phyloP scores from a whole-genome alignment of 1,140 invertebrate species.

The Doryteuthis pealeii region DNA sequence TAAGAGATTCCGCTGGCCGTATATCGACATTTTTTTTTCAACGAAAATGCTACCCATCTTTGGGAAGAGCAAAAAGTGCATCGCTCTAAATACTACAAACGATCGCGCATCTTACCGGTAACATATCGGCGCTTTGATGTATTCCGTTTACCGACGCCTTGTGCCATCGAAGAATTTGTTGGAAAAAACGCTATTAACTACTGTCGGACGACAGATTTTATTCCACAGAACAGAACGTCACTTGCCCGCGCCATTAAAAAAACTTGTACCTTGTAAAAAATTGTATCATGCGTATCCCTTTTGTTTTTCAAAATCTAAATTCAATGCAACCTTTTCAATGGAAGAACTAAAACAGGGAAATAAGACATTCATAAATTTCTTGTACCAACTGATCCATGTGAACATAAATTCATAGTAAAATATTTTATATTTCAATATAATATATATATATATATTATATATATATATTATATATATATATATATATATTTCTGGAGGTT shows the following conservation, averaged over 20 bases:
- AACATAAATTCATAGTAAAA: no score
- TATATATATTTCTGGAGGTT: no score
- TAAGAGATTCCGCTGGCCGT: slow-evolving; percentile 44
- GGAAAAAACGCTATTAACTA: slow-evolving; percentile 34
- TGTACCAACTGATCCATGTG: neutral
- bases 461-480: no score
- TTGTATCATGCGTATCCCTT: neutral
- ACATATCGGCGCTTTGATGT: slow-evolving; percentile 36
- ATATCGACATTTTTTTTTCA: slow-evolving; percentile 53
- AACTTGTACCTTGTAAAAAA: slow-evolving; percentile 20
- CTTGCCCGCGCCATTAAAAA: neutral
- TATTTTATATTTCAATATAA: no score
- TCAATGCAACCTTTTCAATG: neutral
- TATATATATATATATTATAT: no score
- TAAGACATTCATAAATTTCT: neutral
- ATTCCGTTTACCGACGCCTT: slow-evolving; percentile 39
- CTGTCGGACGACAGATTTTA: slow-evolving; percentile 32
- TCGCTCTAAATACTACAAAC: slow-evolving; percentile 26
- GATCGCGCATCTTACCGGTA: slow-evolving; percentile 41
- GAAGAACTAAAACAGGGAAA: neutral
- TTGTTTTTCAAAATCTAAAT: neutral
- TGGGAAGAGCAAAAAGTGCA: slow-evolving; percentile 38
- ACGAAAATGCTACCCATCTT: slow-evolving; percentile 45
- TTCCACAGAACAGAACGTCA: slow-evolving; percentile 32
- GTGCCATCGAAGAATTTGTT: slow-evolving; percentile 31